Base-by-base conservation (phyloP, 2,797 vertebrate species). In the Falco rusticolus region DNA sequence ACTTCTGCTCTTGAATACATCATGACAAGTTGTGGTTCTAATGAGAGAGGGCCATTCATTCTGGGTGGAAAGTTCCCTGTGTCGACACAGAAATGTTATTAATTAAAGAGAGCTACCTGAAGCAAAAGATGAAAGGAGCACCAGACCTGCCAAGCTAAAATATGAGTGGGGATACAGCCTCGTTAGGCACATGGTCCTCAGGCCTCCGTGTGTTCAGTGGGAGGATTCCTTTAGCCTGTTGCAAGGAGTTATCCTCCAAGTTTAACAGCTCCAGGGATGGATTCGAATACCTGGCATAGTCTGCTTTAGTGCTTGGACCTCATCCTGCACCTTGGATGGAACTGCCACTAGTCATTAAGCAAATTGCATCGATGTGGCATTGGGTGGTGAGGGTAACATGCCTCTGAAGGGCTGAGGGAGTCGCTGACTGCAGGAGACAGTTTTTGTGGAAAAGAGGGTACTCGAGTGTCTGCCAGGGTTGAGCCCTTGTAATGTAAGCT, bases 91-190 rank as follows among this genome's bases (percentile, higher is more conserved):
- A 98, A 97, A 97, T 97, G 97, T 97, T 97, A 98, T 98, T 98
- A 98, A 98, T 98, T 98, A 98, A 98, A 98, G 98, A 98, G 97
- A 98, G 96, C 96, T 98, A 98, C 98, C 97, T 98, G 98, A 98
- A 98, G 97, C 97, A 97, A 96, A 96, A 97, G 93, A 97, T 98
- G 96, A 96, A 97, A 93, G 96, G 87, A 93, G 94, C 97, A 63
- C 95, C 78, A 81, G 96, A 97, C 95, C 97, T 98, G 98, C 98
- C 97, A 98, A 87, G 96, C 97, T 98, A 97, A 98, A 97, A 97
- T 97, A 97, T 87, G 97, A 97, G 96, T 92, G 77, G 96, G 95
- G 96, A 98, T 97, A 94, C 96, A 97, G 98, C 96, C 97, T 98
- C 81, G 97, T 98, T 98, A 98, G 97, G 93, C 96, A 95, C 90